A percentile compares a stretch with the other conserved stretches of the same genome.
phyloP scores from a whole-genome alignment of 2,888 invertebrate species.

The Azorinus chamasolen region DNA sequence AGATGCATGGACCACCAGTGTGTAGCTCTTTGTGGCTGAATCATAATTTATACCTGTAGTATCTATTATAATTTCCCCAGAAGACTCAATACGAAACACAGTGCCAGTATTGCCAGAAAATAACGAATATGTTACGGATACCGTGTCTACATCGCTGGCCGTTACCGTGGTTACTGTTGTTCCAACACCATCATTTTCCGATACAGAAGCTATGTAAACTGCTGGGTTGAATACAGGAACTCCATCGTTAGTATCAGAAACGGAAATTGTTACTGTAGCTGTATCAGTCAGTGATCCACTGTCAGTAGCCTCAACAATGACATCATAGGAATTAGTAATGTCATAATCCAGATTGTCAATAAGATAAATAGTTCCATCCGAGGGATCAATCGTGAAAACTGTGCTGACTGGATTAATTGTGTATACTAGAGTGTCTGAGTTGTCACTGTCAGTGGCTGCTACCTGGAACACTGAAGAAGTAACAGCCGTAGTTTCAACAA shows the following conservation, averaged over 20 bases:
- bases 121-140: slow-evolving; percentile 43
- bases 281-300: slow-evolving; percentile 27
- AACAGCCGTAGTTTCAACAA: slow-evolving; percentile 31
- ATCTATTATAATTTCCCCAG: slow-evolving; percentile 42
- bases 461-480: slow-evolving; percentile 53
- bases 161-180: slow-evolving; percentile 62
- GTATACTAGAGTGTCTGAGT: slow-evolving; percentile 58
- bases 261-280: slow-evolving; percentile 66
- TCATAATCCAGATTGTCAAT: slow-evolving; percentile 36
- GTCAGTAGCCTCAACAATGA: slow-evolving; percentile 45
- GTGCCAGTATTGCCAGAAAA: slow-evolving; percentile 52
- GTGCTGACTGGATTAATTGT: slow-evolving; percentile 28
- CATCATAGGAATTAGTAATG: slow-evolving; percentile 18
- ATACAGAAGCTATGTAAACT: slow-evolving; percentile 64
- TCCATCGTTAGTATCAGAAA: slow-evolving; percentile 80
- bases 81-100: slow-evolving; percentile 58
- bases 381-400: slow-evolving; percentile 40
- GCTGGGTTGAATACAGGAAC: slow-evolving; percentile 71
- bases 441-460: slow-evolving; percentile 71
- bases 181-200: slow-evolving; percentile 66
- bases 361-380: slow-evolving; percentile 38
- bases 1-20: slow-evolving; percentile 64
- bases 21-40: slow-evolving; percentile 68
- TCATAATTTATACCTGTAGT: slow-evolving; percentile 70
- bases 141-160: slow-evolving; percentile 65